phyloP scores from a whole-genome alignment of 1,140 invertebrate genomes.

The Leptopilina clavipes region DNA sequence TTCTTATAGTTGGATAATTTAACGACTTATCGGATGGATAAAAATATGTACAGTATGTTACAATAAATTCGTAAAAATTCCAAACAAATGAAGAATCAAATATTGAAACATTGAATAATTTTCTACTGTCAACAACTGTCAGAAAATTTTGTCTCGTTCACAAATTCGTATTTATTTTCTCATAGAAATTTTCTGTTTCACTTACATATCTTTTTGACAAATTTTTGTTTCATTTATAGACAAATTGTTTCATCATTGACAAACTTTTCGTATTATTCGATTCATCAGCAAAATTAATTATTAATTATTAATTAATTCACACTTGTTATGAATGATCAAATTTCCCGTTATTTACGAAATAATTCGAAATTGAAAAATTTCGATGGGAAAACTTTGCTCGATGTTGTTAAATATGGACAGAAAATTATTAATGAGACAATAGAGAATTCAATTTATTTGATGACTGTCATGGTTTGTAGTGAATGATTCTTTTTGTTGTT shows the following conservation, averaged over 20 bases:
- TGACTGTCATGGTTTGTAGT: neutral
- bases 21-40: neutral
- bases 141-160: too few species aligned
- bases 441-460: neutral
- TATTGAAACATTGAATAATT: neutral
- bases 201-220: neutral
- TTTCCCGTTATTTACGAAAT: neutral
- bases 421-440: slow-evolving; percentile 42
- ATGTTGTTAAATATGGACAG: slow-evolving; percentile 38
- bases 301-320: too few species aligned
- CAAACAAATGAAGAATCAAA: neutral
- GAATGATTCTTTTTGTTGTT: slow-evolving; percentile 1
- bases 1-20: neutral
- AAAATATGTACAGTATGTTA: slow-evolving; percentile 12
- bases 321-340: neutral
- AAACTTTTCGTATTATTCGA: too few species aligned
- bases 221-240: too few species aligned
- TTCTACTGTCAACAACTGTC: too few species aligned
- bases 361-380: slow-evolving; percentile 9
- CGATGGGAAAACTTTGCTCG: neutral
- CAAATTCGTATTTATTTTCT: too few species aligned
- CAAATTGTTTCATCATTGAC: too few species aligned
- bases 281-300: neutral
- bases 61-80: slow-evolving; percentile 15
- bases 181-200: too few species aligned